Evolutionary conservation across 2,797 vertebrate species (phyloP).

Genomic region (Martes flavigula): DNA sequence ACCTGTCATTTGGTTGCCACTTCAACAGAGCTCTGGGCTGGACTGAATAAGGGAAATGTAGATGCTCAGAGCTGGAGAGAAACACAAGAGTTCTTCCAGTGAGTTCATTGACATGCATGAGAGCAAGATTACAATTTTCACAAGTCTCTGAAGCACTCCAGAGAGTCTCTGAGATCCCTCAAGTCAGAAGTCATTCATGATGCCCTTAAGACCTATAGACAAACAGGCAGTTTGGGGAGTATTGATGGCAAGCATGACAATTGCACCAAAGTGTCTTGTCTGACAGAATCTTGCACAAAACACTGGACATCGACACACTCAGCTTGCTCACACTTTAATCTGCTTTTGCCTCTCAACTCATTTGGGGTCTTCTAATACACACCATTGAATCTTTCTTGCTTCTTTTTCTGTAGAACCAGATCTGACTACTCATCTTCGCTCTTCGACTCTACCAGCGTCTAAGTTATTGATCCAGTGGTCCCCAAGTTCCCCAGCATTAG

Average conservation of each 20-base stretch:
- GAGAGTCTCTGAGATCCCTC: neutral
- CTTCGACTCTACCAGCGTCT: neutral
- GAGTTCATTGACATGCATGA: neutral
- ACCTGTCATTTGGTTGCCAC: constrained; percentile 38
- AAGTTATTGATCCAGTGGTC: neutral
- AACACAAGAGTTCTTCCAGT: neutral
- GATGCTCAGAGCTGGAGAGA: neutral
- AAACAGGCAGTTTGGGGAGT: neutral
- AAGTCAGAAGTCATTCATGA: neutral
- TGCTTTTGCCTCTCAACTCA: neutral
- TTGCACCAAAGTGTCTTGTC: too few relatives aligned
- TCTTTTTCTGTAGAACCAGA: neutral
- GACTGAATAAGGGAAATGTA: neutral
- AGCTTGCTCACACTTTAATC: neutral
- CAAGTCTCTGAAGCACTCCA: neutral
- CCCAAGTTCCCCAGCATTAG: neutral
- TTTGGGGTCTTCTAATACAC: neutral
- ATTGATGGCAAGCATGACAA: neutral
- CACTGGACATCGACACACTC: neutral
- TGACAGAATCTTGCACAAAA: neutral
- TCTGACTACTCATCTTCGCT: neutral
- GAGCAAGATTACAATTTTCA: neutral
- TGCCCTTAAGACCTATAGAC: neutral
- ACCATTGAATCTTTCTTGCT: neutral
- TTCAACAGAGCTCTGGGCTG: neutral